Conservation (phyloP, 2,113 vertebrate species). For the Columbina picui region DNA sequence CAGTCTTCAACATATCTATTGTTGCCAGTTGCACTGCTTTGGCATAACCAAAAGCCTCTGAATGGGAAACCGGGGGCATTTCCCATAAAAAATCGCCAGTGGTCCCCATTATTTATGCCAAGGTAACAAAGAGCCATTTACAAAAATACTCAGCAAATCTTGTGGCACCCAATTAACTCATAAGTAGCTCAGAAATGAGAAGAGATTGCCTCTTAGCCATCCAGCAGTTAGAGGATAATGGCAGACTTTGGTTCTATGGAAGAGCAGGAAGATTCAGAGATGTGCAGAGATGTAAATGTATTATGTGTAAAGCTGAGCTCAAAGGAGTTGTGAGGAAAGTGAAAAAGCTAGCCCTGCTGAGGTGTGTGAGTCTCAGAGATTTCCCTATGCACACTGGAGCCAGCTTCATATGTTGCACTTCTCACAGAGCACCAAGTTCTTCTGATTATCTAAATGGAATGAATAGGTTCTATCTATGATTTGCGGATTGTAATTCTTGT, state of each 20-base stretch:
- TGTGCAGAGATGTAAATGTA: background rate
- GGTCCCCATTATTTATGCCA: background rate
- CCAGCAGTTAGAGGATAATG: background rate
- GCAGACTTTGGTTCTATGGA: background rate
- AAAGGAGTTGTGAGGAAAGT: background rate
- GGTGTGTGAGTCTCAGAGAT: background rate
- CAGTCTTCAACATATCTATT: rapidly evolving
- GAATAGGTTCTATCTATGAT: background rate
- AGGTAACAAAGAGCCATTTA: background rate
- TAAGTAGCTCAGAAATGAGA: background rate
- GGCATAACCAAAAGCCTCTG: background rate
- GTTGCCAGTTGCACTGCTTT: background rate
- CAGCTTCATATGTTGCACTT: background rate
- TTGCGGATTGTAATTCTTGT: background rate
- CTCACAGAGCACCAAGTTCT: background rate
- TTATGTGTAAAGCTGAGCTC: background rate
- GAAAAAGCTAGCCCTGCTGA: background rate
- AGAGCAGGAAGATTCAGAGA: background rate
- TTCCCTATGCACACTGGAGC: background rate
- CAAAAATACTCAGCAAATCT: background rate
- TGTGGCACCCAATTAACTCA: background rate
- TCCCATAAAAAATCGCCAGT: background rate
- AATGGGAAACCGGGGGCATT: background rate
- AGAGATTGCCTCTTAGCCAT: background rate
- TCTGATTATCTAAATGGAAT: background rate